phyloP scores from a whole-genome alignment of 2,888 invertebrate species.

The Cabera pusaria region DNA sequence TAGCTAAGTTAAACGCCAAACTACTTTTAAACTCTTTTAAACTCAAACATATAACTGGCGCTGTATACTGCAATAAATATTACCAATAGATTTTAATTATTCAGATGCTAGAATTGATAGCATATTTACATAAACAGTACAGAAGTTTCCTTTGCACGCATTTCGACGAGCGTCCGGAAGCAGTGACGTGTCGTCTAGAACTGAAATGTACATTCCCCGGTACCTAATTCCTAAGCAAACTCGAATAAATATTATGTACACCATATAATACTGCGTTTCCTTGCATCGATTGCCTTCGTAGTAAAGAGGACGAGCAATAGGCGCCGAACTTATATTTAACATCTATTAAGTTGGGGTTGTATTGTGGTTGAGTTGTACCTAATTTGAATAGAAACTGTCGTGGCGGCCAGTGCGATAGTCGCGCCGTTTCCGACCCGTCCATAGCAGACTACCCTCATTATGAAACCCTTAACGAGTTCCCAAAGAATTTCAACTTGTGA shows the following conservation, averaged over 20 bases:
- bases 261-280: no score
- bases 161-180: slow-evolving; percentile 54
- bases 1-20: no score
- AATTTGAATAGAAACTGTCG: slow-evolving; percentile 75
- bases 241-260: no score
- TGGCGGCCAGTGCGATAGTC: slow-evolving; percentile 52
- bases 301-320: no score
- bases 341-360: no score
- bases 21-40: no score
- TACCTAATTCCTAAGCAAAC: slow-evolving; percentile 9
- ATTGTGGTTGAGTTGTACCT: slow-evolving; percentile 44
- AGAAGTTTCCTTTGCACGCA: slow-evolving; percentile 48
- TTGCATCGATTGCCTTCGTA: no score
- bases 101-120: slow-evolving; percentile 27
- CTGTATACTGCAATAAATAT: no score
- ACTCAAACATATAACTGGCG: no score
- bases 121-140: slow-evolving; percentile 27
- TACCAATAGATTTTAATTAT: slow-evolving; percentile 4
- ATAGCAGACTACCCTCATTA: slow-evolving; percentile 50
- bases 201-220: slow-evolving; percentile 24
- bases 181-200: slow-evolving; percentile 51
- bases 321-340: no score
- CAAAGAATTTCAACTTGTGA: slow-evolving; percentile 56
- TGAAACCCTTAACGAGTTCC: slow-evolving; percentile 54
- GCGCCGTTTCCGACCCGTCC: slow-evolving; percentile 60